Evolutionary conservation across 2,888 invertebrate genomes (phyloP), one percentile per base, ranked within the genome.

Genomic region (Phaonia tiefii): DNA sequence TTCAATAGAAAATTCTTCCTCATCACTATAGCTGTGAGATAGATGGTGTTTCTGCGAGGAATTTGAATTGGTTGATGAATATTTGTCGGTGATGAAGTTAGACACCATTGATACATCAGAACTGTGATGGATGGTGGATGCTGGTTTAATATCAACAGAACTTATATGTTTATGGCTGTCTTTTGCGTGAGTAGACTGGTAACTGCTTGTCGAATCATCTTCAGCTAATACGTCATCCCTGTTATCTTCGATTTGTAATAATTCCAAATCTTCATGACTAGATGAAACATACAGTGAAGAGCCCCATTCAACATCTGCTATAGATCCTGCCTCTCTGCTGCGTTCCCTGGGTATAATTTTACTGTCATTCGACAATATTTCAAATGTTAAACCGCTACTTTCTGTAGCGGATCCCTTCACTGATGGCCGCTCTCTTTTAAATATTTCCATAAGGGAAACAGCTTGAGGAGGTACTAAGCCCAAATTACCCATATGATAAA

Each of bases 401-500:
- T 86, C 85, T 17, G 69, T 31, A 31, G n/a, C 4, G 3, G 31
- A 31, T n/a, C 84, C 58, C 39, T 84, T 79, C n/a, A 81, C 66
- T 79, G 85, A 75, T 67, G 84, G 83, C 0, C 87, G 87, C 67
- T 88, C 87, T 0, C 84, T 84, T 75, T 87, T 85, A 42, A 88
- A 87, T 1, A 89, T 84, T 15, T 89, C 87, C 71, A 87, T 73
- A 3, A 87, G 75, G 0, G 85, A 85, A 17, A 88, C 86, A 0
- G 89, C 86, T 0, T 77, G 51, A 7, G 83, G 82, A 0, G 94
- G 94, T 80, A 94, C 90, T 83, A 95, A 94, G 8, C 95, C 95
- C 77, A 94, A 92, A 87, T 94, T 94, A 11, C 95, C 95, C 83
- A 93, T 92, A 63, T 92, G 91, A 84, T 95, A 95, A 22, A 93